Evolutionary conservation across 2,797 vertebrate species (phyloP).

Genomic region (Fundulus diaphanus): DNA sequence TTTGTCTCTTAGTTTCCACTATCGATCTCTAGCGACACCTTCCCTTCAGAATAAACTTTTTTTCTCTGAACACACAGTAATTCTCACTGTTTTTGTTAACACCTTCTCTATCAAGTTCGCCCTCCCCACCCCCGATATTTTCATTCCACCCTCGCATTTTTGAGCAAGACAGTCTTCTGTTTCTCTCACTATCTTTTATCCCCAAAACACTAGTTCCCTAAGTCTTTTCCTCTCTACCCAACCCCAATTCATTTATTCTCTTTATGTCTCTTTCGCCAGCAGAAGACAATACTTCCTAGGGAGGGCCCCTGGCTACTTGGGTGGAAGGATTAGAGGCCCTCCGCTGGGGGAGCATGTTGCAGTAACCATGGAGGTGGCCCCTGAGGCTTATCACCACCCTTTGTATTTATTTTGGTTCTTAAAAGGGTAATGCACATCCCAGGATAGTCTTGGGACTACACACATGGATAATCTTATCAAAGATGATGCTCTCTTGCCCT

Average conservation of each 20-base stretch:
- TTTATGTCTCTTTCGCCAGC: constrained; percentile 57
- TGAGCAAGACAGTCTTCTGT: constrained; percentile 51
- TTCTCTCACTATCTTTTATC: constrained; percentile 26
- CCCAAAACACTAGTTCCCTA: constrained; percentile 33
- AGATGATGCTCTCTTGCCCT: constrained; percentile 67
- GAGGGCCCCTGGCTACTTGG: constrained; percentile 76
- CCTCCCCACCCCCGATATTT: constrained; percentile 62
- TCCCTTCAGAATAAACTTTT: constrained; percentile 26
- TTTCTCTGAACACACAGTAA: constrained; percentile 8
- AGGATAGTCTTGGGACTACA: constrained; percentile 67
- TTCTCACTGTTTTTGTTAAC: constrained; percentile 54
- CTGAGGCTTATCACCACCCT: constrained; percentile 73
- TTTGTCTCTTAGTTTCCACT: constrained; percentile 47
- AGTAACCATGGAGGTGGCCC: constrained; percentile 78
- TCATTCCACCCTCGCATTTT: constrained; percentile 53
- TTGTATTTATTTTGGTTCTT: constrained; percentile 84
- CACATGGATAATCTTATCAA: constrained; percentile 78
- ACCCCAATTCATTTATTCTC: constrained; percentile 48
- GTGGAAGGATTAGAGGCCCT: constrained; percentile 82
- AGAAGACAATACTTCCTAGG: constrained; percentile 77
- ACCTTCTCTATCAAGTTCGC: constrained; percentile 65
- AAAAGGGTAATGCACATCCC: constrained; percentile 80
- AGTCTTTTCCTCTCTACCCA: constrained; percentile 33
- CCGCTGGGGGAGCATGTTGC: constrained; percentile 66
- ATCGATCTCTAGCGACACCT: constrained; percentile 18